phyloP scores from a whole-genome alignment of 2,888 invertebrate genomes.

The Stomorhina lunata region DNA sequence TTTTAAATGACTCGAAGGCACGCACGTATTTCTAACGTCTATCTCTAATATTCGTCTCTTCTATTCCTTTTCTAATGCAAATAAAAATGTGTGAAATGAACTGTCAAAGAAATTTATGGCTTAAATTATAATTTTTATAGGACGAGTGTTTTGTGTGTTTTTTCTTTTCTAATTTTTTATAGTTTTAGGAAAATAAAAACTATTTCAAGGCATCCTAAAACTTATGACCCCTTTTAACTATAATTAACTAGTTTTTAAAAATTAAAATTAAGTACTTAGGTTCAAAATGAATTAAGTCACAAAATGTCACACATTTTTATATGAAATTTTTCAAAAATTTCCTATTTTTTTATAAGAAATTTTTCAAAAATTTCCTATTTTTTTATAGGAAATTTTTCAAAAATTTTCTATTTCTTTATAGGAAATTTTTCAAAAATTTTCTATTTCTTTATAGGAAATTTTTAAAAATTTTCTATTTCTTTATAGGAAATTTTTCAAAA shows the following conservation, averaged over 20 bases:
- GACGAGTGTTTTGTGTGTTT: no score
- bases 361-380: background rate
- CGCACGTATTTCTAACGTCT: conserved; percentile 24
- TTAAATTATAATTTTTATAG: background rate
- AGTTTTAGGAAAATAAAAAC: conserved; percentile 1
- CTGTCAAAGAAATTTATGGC: conserved; percentile 45
- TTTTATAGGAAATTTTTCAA: background rate
- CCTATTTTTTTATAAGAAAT: background rate
- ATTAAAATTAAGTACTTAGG: background rate
- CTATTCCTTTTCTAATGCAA: no score
- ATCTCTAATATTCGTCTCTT: background rate
- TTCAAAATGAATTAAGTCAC: background rate
- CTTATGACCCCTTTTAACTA: background rate
- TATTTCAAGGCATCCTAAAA: background rate
- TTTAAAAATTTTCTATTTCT: background rate
- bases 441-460: background rate
- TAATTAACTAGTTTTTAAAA: background rate
- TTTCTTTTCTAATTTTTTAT: background rate
- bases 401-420: background rate
- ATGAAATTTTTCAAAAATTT: no score
- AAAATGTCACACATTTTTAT: no score
- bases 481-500: no score
- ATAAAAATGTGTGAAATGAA: conserved; percentile 48
- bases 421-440: no score
- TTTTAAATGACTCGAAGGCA: conserved; percentile 63